A percentile compares a stretch with the other conserved stretches of the same genome.
Conservation (phyloP, 2,888 invertebrate species). For the Anthrax anthrax region DNA sequence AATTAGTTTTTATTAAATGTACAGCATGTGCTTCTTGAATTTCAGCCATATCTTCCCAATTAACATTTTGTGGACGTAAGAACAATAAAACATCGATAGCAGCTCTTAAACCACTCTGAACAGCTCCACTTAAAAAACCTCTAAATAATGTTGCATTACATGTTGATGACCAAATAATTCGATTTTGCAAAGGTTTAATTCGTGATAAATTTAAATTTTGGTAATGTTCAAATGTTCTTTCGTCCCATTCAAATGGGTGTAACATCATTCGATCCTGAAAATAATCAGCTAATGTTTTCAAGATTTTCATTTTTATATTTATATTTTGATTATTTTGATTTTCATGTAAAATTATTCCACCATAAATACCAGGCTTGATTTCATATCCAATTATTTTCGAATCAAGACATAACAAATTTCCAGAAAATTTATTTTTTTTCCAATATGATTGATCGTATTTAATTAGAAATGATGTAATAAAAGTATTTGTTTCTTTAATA, state of each 20-base stretch:
- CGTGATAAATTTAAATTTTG: constrained; percentile 17
- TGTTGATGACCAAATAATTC: constrained; percentile 28
- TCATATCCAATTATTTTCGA: constrained; percentile 22
- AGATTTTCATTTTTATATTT: constrained; percentile 12
- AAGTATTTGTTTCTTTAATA: constrained; percentile 5
- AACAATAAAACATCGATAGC: constrained; percentile 23
- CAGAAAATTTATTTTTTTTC: constrained; percentile 22
- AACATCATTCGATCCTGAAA: constrained; percentile 29
- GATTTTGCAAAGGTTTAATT: constrained; percentile 25
- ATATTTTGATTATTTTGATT: constrained; percentile 13
- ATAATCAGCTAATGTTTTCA: constrained; percentile 17
- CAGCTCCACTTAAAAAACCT: constrained; percentile 28
- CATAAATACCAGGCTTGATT: constrained; percentile 14
- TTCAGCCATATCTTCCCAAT: constrained; percentile 26
- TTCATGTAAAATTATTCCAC: constrained; percentile 24
- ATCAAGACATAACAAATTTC: constrained; percentile 16
- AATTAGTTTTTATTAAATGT: constrained; percentile 5
- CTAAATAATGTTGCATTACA: constrained; percentile 23
- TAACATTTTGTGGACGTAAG: constrained; percentile 26
- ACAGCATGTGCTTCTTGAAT: constrained; percentile 16
- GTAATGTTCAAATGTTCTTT: constrained; percentile 19
- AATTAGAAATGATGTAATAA: constrained; percentile 21
- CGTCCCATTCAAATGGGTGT: constrained; percentile 16
- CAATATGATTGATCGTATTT: constrained; percentile 23
- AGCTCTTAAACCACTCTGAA: constrained; percentile 29